Base-by-base conservation (phyloP, 2,797 vertebrate species). In the Pagetopsis macropterus region DNA sequence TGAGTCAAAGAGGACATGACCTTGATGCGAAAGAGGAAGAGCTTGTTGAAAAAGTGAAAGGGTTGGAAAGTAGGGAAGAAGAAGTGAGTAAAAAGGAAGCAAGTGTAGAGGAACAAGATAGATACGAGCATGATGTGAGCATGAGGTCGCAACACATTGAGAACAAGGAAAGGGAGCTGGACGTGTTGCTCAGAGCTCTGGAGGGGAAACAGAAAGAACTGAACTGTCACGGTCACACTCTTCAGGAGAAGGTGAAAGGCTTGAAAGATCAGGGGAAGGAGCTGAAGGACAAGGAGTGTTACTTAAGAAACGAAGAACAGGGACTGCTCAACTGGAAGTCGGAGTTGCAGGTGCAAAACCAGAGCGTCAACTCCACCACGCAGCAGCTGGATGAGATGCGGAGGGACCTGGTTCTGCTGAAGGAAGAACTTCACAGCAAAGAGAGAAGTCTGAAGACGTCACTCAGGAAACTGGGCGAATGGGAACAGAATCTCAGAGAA, bases 161-260 rank as follows among this genome's bases (percentile, higher is more conserved):
- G 76, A 74, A 41, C 50, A 91, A 45, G 57, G 83, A 91, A 21
- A 64, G 12, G 46, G 82, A 90, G 70, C 59, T 91, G 0, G 88
- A 89, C 1, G 60, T 45, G 7, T 56, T 89, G 45, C 73, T 92
- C 0, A 13, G 50, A 31, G 72, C 59, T 21, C 83, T 94, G 50
- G 91, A 92, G 9, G 78, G 73, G 15, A 85, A 84, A 70, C 85
- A 90, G 81, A 67, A 70, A 16, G 87, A 91, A 70, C 49, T 93
- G 0, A 88, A 57, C 33, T 76, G 48, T 43, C 91, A 93, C 0
- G 82, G 85, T 2, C 85, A 89, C 2, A 89, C 92, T 4, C 86
- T 94, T 4, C 89, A 93, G 67, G 89, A 79, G 73, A 94, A 93
- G 81, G 92, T 91, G 0, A 90, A 76, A 63, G 91, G 90, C 7